Conservation (phyloP, 2,888 invertebrate species). For the Polydrusus tereticollis region DNA sequence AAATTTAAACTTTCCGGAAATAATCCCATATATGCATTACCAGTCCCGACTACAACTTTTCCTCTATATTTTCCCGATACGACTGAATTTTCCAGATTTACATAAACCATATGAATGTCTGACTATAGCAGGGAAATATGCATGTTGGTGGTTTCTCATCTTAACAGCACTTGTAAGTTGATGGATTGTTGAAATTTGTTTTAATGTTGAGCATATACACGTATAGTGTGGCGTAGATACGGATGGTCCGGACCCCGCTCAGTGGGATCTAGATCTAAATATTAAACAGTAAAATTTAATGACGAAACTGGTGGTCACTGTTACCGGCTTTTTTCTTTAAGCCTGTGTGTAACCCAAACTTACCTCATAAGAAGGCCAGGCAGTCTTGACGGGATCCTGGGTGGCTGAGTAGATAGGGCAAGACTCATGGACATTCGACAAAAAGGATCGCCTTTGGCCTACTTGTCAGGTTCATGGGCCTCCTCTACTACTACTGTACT, state of each 20-base stretch:
- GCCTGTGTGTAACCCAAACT: too few species aligned
- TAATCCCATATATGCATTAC: conserved; percentile 41
- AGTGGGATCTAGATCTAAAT: not conserved
- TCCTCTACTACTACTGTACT: too few species aligned
- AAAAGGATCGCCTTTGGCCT: too few species aligned
- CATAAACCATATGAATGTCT: conserved; percentile 21
- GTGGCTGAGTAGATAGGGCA: too few species aligned
- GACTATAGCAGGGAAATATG: conserved; percentile 32
- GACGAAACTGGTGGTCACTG: too few species aligned
- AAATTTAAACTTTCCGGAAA: conserved; percentile 41
- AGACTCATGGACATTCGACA: too few species aligned
- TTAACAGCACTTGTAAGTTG: conserved; percentile 9
- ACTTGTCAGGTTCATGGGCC: too few species aligned
- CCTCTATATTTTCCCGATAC: conserved; percentile 39
- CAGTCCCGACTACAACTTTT: conserved; percentile 32
- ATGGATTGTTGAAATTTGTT: not conserved
- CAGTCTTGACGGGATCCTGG: too few species aligned
- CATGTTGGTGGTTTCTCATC: conserved; percentile 16
- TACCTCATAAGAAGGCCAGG: too few species aligned
- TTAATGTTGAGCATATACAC: not conserved
- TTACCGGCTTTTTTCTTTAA: too few species aligned
- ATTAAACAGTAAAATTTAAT: too few species aligned
- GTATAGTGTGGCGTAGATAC: not conserved
- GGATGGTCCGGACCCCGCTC: too few species aligned
- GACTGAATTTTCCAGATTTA: conserved; percentile 33